These are phyloP conservation scores for Sebastes hopkinsi DNA, from an alignment of 2,797 vertebrate species.

Conservation along the genomic window DNA sequence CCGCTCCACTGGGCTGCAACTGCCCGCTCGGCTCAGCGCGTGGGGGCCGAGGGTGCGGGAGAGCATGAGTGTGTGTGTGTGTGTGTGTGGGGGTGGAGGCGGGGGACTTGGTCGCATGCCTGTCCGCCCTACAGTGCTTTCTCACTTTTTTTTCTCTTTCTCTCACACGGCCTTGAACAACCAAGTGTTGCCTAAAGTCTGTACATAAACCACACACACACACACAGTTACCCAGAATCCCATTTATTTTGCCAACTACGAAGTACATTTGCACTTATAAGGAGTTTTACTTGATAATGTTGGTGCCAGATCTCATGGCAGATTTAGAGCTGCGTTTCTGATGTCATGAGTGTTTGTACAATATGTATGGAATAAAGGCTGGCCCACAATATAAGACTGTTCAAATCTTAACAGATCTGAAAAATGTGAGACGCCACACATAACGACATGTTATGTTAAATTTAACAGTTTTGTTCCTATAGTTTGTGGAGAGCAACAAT, in stretches of 20 bases:
- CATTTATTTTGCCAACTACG: constrained; percentile 26
- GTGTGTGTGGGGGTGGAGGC: constrained; percentile 10
- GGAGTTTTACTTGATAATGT: constrained; percentile 14
- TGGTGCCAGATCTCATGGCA: neutral
- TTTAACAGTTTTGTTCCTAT: too few species aligned
- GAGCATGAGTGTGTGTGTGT: constrained; percentile 36
- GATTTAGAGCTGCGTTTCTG: neutral
- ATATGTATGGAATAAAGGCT: neutral
- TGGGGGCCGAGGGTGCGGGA: constrained; percentile 69
- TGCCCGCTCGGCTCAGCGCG: constrained; percentile 79
- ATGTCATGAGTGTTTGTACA: neutral
- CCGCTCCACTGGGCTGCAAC: constrained; percentile 84
- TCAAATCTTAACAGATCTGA: too few species aligned
- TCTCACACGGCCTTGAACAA: constrained; percentile 66
- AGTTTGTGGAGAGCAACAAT: too few species aligned
- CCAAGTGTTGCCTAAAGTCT: constrained; percentile 69
- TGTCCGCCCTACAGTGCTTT: constrained; percentile 73
- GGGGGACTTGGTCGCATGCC: constrained; percentile 66
- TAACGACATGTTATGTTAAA: too few species aligned
- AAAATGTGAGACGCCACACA: too few species aligned
- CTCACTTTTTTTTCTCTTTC: constrained; percentile 69
- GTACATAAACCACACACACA: constrained; percentile 8
- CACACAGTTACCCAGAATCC: constrained; percentile 11
- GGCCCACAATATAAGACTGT: too few species aligned
- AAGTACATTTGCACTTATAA: constrained; percentile 5